A percentile compares a stretch with the other conserved stretches of the same genome.
Evolutionary conservation across 2,888 invertebrate genomes (phyloP).

Genomic region (Cataglyphis altisquamis): DNA sequence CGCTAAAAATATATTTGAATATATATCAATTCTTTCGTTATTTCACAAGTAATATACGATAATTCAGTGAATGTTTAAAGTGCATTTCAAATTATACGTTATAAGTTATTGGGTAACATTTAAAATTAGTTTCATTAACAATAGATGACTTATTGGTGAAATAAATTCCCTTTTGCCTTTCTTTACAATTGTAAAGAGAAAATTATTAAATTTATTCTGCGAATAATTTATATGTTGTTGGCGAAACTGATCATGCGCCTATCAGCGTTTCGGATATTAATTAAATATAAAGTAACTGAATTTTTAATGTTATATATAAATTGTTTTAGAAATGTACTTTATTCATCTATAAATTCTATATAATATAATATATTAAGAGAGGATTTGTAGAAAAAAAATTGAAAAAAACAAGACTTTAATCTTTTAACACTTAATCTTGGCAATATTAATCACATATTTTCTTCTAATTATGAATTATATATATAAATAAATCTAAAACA

Average conservation of each 20-base stretch:
- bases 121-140: background rate
- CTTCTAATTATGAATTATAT: background rate
- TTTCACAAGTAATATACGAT: background rate
- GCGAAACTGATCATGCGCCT: background rate
- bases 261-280: background rate
- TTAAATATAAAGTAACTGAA: background rate
- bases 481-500: too few relatives aligned
- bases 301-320: background rate
- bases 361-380: background rate
- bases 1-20: background rate
- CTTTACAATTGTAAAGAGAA: background rate
- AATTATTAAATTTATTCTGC: background rate
- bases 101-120: background rate
- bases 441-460: background rate
- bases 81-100: background rate
- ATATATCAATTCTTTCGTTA: background rate
- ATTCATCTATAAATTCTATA: background rate
- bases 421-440: background rate
- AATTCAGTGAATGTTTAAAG: constrained; percentile 1
- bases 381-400: background rate
- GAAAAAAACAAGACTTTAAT: background rate
- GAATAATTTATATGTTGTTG: background rate
- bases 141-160: constrained; percentile 13
- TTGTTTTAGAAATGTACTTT: background rate
- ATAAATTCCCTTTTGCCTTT: background rate